These are phyloP conservation scores for Aphelenchoides fujianensis DNA, from an alignment of 1,140 invertebrate species.

Conservation along the genomic window DNA sequence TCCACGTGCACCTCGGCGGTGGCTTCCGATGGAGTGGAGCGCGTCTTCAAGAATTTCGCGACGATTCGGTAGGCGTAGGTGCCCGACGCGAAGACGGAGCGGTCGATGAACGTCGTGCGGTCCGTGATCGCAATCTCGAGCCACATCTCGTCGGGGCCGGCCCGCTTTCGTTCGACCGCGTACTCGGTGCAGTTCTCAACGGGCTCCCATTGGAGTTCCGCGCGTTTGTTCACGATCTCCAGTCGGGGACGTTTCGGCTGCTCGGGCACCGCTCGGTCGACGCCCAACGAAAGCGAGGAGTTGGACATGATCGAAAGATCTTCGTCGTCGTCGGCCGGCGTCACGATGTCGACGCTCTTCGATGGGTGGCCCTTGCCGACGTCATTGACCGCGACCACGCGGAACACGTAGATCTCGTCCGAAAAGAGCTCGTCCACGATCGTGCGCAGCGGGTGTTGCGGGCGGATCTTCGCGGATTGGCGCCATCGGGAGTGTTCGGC, in stretches of 20 bases:
- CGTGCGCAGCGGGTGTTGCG: slow-evolving; percentile 24
- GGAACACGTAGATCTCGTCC: slow-evolving; percentile 90
- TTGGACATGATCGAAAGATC: slow-evolving; percentile 25
- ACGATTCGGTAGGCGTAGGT: slow-evolving; percentile 44
- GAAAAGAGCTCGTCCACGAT: slow-evolving; percentile 75
- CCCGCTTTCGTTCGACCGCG: slow-evolving; percentile 19
- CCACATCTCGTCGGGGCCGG: slow-evolving; percentile 15
- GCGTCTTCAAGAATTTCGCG: slow-evolving; percentile 16
- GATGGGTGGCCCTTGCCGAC: slow-evolving; percentile 75
- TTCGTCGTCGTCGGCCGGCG: slow-evolving; percentile 37
- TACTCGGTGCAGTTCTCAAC: slow-evolving; percentile 22
- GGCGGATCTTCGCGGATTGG: slow-evolving; percentile 44
- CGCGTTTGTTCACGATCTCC: background rate
- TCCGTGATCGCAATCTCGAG: slow-evolving; percentile 26
- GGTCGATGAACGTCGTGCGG: slow-evolving; percentile 18
- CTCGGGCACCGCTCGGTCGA: slow-evolving; percentile 5
- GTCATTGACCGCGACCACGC: slow-evolving; percentile 92
- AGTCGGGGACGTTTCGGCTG: slow-evolving; percentile 1
- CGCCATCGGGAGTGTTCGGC: slow-evolving; percentile 55
- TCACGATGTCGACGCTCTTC: slow-evolving; percentile 76
- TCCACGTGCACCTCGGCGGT: background rate
- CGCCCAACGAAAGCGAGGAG: background rate
- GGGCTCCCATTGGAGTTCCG: slow-evolving; percentile 16
- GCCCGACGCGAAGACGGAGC: slow-evolving; percentile 10
- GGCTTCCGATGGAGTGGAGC: background rate